Percentiles rank a stretch among this genome's conserved stretches.
These are phyloP conservation scores for Ormyrus nitidulus DNA, from an alignment of 2,888 invertebrate genomes.

Conservation along the genomic window DNA sequence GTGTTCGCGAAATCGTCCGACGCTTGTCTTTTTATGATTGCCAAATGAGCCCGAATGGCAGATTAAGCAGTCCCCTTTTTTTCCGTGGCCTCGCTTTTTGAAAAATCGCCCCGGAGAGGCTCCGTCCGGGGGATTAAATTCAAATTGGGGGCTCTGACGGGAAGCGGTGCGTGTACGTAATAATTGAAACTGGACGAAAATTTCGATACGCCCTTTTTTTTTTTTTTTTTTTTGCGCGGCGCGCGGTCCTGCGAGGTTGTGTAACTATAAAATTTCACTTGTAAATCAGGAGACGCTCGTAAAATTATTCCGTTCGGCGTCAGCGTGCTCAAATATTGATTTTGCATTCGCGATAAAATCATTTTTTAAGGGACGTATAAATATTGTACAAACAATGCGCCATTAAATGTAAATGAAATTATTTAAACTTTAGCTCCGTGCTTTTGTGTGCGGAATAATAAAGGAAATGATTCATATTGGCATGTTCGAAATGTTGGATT, in stretches of 20 bases:
- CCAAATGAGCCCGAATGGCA: slow-evolving; percentile 32
- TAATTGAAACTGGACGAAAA: slow-evolving; percentile 27
- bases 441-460: slow-evolving; percentile 7
- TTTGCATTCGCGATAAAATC: slow-evolving; percentile 35
- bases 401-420: background rate
- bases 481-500: background rate
- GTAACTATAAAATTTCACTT: slow-evolving; percentile 45
- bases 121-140: slow-evolving; percentile 32
- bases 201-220: slow-evolving; percentile 15
- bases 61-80: slow-evolving; percentile 26
- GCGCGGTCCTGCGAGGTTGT: background rate
- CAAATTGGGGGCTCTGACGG: slow-evolving; percentile 11
- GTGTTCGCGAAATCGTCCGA: slow-evolving; percentile 25
- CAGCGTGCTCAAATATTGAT: slow-evolving; percentile 32
- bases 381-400: slow-evolving; percentile 16
- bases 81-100: too few relatives aligned
- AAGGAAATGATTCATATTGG: slow-evolving; percentile 4
- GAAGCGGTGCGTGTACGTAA: background rate
- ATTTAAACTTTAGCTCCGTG: background rate
- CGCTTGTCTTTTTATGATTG: slow-evolving; percentile 29
- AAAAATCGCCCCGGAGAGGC: background rate
- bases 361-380: slow-evolving; percentile 17
- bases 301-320: slow-evolving; percentile 29
- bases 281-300: slow-evolving; percentile 37
- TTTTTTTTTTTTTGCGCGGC: background rate